Conservation (phyloP, 2,113 vertebrate genomes). For the Varanus salvator region DNA sequence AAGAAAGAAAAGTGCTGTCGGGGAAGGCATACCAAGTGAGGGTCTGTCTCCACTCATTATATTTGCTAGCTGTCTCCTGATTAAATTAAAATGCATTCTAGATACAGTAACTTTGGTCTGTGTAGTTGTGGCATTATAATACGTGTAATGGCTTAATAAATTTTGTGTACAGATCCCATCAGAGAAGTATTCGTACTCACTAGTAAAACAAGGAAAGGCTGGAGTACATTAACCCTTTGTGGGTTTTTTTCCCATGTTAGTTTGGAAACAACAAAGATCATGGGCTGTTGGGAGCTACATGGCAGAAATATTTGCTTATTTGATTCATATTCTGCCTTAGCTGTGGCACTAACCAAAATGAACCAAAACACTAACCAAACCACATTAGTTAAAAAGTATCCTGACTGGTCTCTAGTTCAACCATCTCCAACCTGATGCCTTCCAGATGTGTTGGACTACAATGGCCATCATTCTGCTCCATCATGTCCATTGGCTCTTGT, state of each 20-base stretch:
- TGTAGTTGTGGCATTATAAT: conserved; percentile 69
- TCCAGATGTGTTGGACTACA: too few species aligned
- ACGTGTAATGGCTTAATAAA: conserved; percentile 75
- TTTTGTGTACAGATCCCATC: conserved; percentile 74
- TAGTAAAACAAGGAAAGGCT: conserved; percentile 40
- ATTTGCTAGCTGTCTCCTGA: conserved; percentile 69
- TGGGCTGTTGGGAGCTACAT: background rate
- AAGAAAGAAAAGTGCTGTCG: conserved; percentile 50
- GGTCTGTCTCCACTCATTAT: conserved; percentile 43
- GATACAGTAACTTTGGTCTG: conserved; percentile 72
- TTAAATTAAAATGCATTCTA: conserved; percentile 76
- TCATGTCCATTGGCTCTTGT: too few species aligned
- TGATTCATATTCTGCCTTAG: too few species aligned
- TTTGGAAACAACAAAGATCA: background rate
- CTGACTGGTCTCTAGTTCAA: background rate
- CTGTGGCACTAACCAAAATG: background rate
- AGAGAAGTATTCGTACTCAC: conserved; percentile 66
- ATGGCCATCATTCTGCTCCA: too few species aligned
- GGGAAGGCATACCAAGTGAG: conserved; percentile 53
- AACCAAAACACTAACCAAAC: background rate
- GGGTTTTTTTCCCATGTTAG: conserved; percentile 6
- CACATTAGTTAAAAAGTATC: background rate
- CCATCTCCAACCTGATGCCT: too few species aligned
- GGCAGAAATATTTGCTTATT: background rate
- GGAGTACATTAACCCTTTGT: conserved; percentile 63